A percentile compares a stretch with the other conserved stretches of the same genome.
These are phyloP conservation scores for Drosophila nigricruria DNA, from an alignment of 2,888 invertebrate species.

Conservation along the genomic window DNA sequence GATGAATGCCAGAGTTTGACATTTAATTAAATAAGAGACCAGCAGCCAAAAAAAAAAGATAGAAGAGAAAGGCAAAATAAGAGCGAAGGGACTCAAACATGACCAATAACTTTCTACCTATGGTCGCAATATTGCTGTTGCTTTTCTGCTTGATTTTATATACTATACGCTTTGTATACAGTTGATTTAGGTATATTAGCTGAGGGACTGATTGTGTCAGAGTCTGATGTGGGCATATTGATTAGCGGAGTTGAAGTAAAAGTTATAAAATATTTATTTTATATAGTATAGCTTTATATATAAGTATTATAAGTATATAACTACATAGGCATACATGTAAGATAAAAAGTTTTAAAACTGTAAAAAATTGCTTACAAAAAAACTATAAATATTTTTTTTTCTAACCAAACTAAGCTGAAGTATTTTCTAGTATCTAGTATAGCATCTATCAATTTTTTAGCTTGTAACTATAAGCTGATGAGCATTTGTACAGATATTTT, in stretches of 20 bases:
- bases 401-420: too few species aligned
- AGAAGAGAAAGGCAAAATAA: neutral
- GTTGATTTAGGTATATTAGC: neutral
- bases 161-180: constrained; percentile 8
- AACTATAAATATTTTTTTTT: too few species aligned
- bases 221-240: neutral
- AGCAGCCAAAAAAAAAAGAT: neutral
- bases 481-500: too few species aligned
- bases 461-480: too few species aligned
- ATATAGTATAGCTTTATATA: too few species aligned
- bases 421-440: too few species aligned
- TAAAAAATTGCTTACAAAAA: too few species aligned
- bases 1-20: constrained; percentile 59
- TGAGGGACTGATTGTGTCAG: neutral
- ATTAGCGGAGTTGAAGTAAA: neutral
- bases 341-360: too few species aligned
- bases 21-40: constrained; percentile 77
- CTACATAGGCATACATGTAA: too few species aligned
- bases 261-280: neutral
- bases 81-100: constrained; percentile 35
- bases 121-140: constrained; percentile 34
- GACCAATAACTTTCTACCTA: constrained; percentile 61
- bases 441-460: too few species aligned
- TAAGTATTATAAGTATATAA: too few species aligned
- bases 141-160: constrained; percentile 38